These are phyloP conservation scores for Tachysurus vachellii DNA, from an alignment of 2,113 vertebrate species.

Conservation along the genomic window DNA sequence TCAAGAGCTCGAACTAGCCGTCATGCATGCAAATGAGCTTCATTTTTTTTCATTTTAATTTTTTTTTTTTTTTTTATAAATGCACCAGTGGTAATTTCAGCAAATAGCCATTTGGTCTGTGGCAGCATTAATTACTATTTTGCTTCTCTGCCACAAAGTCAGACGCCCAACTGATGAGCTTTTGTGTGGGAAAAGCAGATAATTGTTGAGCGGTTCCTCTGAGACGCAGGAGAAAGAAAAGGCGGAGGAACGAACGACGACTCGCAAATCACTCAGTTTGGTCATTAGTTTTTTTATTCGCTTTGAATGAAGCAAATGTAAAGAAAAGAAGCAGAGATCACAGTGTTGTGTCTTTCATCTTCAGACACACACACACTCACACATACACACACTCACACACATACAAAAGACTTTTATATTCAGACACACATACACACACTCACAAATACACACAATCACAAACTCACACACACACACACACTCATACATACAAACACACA, in stretches of 20 bases:
- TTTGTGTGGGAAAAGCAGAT: constrained; percentile 14
- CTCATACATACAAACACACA: background rate
- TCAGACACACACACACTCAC: background rate
- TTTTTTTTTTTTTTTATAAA: background rate
- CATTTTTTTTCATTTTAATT: background rate
- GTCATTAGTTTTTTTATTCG: constrained; percentile 33
- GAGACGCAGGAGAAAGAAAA: background rate
- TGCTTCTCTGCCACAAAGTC: constrained; percentile 15
- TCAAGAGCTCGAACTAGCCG: background rate
- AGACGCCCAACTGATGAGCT: constrained; percentile 25
- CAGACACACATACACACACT: background rate
- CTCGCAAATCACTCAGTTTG: background rate
- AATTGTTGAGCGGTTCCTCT: constrained; percentile 6
- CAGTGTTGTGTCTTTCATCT: background rate
- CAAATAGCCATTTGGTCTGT: constrained; percentile 12
- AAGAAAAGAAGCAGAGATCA: constrained; percentile 15
- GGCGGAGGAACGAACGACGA: background rate
- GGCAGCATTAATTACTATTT: constrained; percentile 16
- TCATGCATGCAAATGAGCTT: constrained; percentile 28
- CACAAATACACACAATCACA: background rate
- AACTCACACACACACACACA: too few species aligned
- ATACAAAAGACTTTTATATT: too few species aligned
- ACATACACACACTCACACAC: too few species aligned
- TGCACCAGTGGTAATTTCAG: background rate
- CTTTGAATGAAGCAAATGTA: constrained; percentile 39